Evolutionary conservation across 2,888 invertebrate genomes (phyloP).

Genomic region (Halictus ligatus): DNA sequence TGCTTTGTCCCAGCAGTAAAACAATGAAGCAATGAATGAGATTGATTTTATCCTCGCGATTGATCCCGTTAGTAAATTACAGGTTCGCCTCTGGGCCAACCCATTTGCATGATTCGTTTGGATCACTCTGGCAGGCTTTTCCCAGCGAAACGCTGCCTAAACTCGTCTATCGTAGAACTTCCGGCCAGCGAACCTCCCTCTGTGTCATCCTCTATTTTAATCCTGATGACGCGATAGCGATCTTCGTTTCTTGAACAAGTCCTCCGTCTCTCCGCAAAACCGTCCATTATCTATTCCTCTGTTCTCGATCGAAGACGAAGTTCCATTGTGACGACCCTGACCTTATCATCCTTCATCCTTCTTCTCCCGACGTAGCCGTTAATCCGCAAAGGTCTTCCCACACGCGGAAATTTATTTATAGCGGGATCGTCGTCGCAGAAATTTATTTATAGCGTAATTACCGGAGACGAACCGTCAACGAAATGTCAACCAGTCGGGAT

Average conservation of each 20-base stretch:
- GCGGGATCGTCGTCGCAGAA: neutral
- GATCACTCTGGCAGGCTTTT: neutral
- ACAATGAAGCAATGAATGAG: neutral
- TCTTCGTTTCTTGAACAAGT: neutral
- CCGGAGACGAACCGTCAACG: slow-evolving; percentile 1
- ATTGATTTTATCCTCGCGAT: neutral
- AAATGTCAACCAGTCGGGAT: slow-evolving; percentile 41
- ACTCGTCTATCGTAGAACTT: neutral
- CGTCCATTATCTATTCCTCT: neutral
- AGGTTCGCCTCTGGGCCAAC: neutral
- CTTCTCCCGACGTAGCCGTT: neutral
- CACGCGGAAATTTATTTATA: neutral
- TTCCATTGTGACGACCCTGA: slow-evolving; percentile 1
- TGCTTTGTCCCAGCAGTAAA: neutral
- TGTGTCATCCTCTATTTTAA: slow-evolving; percentile 18
- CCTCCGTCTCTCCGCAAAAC: neutral
- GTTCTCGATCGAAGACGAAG: neutral
- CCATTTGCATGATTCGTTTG: neutral
- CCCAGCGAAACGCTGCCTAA: neutral
- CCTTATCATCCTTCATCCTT: neutral
- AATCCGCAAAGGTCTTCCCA: neutral
- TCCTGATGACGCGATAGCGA: neutral
- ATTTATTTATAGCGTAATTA: slow-evolving; percentile 1
- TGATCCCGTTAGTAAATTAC: neutral
- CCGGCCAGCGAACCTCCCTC: neutral